A percentile compares a stretch with the other conserved stretches of the same genome.
phyloP scores from a whole-genome alignment of 2,797 vertebrate species.

The Valencia hispanica region DNA sequence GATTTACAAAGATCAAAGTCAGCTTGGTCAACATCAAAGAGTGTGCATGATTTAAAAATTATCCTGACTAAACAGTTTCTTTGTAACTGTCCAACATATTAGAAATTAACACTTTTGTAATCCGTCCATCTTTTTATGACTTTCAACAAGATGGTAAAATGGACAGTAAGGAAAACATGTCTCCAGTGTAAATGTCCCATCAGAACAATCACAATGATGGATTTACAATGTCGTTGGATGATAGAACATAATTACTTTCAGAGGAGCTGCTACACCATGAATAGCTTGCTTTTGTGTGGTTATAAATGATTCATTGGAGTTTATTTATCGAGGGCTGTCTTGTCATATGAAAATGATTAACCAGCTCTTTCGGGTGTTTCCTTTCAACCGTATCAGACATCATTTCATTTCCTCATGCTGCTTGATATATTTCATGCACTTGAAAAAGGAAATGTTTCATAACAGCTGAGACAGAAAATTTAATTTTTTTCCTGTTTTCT shows the following conservation, averaged over 20 bases:
- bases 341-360: slow-evolving; percentile 76
- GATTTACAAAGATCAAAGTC: not conserved
- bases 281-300: slow-evolving; percentile 57
- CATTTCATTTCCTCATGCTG: slow-evolving; percentile 65
- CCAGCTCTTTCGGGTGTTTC: slow-evolving; percentile 63
- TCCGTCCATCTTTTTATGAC: slow-evolving; percentile 38
- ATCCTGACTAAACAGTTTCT: not conserved
- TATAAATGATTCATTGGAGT: slow-evolving; percentile 70
- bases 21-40: not conserved
- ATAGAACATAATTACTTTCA: slow-evolving; percentile 71
- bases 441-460: slow-evolving; percentile 52
- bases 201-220: slow-evolving; percentile 64
- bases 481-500: not conserved
- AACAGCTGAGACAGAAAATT: slow-evolving; percentile 45
- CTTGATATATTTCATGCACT: slow-evolving; percentile 50
- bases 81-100: not conserved
- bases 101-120: slow-evolving; percentile 35
- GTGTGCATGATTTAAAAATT: not conserved
- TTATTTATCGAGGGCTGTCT: slow-evolving; percentile 67
- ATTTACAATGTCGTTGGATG: slow-evolving; percentile 61
- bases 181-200: slow-evolving; percentile 53
- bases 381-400: slow-evolving; percentile 68
- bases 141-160: slow-evolving; percentile 37
- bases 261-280: slow-evolving; percentile 40
- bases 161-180: slow-evolving; percentile 56